These are phyloP conservation scores for Amblyraja radiata DNA, from an alignment of 2,797 vertebrate genomes.

Conservation along the genomic window DNA sequence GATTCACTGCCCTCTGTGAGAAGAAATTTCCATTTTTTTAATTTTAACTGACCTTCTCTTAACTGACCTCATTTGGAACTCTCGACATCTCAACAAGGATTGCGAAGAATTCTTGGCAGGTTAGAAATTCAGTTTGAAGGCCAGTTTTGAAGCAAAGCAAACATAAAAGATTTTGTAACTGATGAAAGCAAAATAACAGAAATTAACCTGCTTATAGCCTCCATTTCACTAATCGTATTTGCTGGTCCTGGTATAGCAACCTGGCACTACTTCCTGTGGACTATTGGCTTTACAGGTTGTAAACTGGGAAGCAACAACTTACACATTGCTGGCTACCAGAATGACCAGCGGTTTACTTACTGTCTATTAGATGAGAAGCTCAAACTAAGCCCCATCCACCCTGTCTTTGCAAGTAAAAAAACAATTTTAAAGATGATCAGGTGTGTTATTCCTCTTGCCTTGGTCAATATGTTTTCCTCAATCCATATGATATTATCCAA, in stretches of 20 bases:
- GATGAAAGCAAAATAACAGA: neutral
- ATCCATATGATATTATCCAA: too few species aligned
- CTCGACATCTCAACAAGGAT: neutral
- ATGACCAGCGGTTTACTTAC: neutral
- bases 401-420: too few species aligned
- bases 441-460: too few species aligned
- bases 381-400: too few species aligned
- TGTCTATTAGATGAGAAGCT: too few species aligned
- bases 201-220: neutral
- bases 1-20: too few species aligned
- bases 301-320: neutral
- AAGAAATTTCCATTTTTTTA: too few species aligned
- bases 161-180: neutral
- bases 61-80: too few species aligned
- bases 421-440: too few species aligned
- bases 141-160: neutral
- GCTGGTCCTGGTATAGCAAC: neutral
- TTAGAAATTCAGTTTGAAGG: neutral
- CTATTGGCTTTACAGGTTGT: neutral
- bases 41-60: too few species aligned
- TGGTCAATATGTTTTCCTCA: too few species aligned
- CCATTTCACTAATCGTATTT: neutral
- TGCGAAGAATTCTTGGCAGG: neutral
- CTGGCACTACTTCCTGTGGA: neutral
- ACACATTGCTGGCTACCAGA: neutral